Base-by-base conservation (phyloP, 2,113 vertebrate species). In the Scatophagus argus region DNA sequence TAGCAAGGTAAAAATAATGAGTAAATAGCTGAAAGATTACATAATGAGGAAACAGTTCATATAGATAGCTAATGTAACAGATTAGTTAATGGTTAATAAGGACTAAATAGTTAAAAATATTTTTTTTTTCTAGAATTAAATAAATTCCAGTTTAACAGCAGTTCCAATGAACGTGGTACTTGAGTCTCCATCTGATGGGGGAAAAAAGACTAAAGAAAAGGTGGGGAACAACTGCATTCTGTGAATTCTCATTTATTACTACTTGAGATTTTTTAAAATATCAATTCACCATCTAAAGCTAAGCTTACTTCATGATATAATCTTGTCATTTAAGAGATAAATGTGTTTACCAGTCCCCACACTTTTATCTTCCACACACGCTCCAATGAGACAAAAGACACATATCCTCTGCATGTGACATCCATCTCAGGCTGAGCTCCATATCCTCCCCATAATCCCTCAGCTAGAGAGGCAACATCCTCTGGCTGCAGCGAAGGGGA, bases 331-430 rank as follows among this genome's bases (percentile, higher is more conserved):
- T 6, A 60, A 71, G 38, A 49, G 21, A 69, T 6, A 43, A 47
- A 77, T 14, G 12, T 46, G 23, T 67, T 55, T 12, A 49, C 16
- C 19, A 51, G 55, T 68, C 1, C 13, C 8, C 65, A 25, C 47
- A 17, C 46, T 34, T 36, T 51, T 34, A 51, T 61, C 44, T 11
- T 27, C n/a, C 31, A 81, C 70, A 32, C 59, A 8, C 61, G 19
- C 64, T 21, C 17, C 41, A 41, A 19, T 23, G 31, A 73, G 77
- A 83, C 76, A 87, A 80, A 89, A 88, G 75, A 79, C 73, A 77
- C 89, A 89, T 72, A 92, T 91, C 89, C 92, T 90, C 82, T 87
- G 38, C 75, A 75, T 88, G 85, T 91, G 87, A 88, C 87, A 87
- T 72, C 63, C 78, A 88, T 74, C 88, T 89, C 4, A 31, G 52